A percentile compares a stretch with the other conserved stretches of the same genome.
Evolutionary conservation across 2,113 vertebrate species (phyloP).

Genomic region (Hemichromis elongatus): DNA sequence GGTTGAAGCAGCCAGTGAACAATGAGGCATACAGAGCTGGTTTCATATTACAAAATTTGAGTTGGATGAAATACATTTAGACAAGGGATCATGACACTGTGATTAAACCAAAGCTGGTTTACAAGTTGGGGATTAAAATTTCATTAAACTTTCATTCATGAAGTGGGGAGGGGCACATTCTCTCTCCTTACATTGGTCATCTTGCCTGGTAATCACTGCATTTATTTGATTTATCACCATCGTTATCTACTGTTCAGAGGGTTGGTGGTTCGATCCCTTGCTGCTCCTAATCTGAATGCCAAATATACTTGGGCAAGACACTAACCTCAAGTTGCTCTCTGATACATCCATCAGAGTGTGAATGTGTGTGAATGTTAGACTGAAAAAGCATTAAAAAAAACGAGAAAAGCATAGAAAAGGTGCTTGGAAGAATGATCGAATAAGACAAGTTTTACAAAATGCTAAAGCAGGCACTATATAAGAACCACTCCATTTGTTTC

Average conservation of each 20-base stretch:
- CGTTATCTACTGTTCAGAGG: background rate
- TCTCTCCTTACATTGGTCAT: background rate
- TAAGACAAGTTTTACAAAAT: background rate
- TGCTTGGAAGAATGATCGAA: background rate
- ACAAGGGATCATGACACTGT: background rate
- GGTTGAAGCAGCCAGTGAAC: background rate
- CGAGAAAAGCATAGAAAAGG: background rate
- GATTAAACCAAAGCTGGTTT: background rate
- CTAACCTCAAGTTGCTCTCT: background rate
- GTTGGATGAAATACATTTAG: background rate
- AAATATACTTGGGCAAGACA: background rate
- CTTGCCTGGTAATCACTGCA: background rate
- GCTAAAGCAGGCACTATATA: background rate
- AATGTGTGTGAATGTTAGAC: no score
- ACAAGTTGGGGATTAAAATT: background rate
- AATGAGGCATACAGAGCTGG: background rate
- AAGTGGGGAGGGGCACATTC: background rate
- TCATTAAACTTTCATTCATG: rapidly evolving
- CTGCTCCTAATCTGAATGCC: background rate
- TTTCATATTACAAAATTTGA: background rate
- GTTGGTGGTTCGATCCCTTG: background rate
- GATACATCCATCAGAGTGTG: background rate
- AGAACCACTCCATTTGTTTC: background rate
- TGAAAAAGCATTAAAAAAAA: background rate
- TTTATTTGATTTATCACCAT: background rate